Conservation (phyloP, 2,888 invertebrate genomes). For the Drosophila kanekoi region DNA sequence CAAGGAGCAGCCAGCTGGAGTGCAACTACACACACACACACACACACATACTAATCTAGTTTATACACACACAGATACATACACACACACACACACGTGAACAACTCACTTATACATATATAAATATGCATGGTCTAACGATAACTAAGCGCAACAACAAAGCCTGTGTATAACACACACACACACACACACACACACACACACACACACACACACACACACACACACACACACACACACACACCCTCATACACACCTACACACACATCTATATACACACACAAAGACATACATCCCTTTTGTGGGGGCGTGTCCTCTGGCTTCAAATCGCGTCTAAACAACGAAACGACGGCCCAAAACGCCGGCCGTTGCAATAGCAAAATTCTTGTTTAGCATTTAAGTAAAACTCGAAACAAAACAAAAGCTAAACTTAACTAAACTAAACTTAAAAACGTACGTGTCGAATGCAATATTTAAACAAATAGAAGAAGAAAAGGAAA, state of each 20-base stretch:
- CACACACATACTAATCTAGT: conserved; percentile 51
- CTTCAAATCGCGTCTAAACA: conserved; percentile 64
- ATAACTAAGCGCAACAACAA: conserved; percentile 75
- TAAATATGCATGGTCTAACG: conserved; percentile 75
- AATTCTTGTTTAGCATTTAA: conserved; percentile 77
- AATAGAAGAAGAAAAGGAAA: conserved; percentile 8
- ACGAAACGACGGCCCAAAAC: conserved; percentile 46
- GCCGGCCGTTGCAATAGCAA: conserved; percentile 69
- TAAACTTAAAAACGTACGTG: conserved; percentile 35
- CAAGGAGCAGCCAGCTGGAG: conserved; percentile 11
- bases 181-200: conserved; percentile 28
- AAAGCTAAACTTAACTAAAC: conserved; percentile 21
- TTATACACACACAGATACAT: conserved; percentile 36
- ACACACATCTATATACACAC: too few relatives aligned
- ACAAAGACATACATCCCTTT: conserved; percentile 1
- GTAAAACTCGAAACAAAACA: conserved; percentile 43
- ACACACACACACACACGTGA: conserved; percentile 29
- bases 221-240: neutral
- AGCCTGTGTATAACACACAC: conserved; percentile 52
- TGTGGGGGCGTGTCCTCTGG: conserved; percentile 18
- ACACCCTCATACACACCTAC: conserved; percentile 10
- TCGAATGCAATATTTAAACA: conserved; percentile 45
- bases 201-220: conserved; percentile 14
- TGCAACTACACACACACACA: conserved; percentile 22
- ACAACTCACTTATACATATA: conserved; percentile 64